Conservation (phyloP, 2,113 vertebrate species). For the Pteronura brasiliensis region DNA sequence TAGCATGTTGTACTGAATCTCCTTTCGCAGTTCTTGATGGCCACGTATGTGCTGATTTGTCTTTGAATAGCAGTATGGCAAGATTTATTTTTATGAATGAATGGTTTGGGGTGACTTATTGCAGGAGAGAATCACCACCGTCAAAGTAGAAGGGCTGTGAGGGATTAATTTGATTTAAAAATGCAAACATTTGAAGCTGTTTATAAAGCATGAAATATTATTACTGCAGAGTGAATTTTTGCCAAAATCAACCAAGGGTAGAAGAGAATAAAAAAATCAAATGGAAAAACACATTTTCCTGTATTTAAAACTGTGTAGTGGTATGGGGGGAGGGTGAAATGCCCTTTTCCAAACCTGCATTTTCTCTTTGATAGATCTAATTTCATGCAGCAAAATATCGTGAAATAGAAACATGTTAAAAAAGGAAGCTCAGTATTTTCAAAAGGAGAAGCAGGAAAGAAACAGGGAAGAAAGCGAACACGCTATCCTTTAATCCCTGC, state of each 20-base stretch:
- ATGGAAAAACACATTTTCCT: neutral
- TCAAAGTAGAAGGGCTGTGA: neutral
- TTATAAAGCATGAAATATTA: slow-evolving; percentile 54
- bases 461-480: neutral
- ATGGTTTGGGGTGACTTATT: slow-evolving; percentile 2
- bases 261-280: slow-evolving; percentile 38
- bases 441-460: neutral
- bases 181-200: slow-evolving; percentile 46
- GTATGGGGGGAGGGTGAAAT: neutral
- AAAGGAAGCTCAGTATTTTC: neutral
- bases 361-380: neutral
- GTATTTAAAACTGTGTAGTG: neutral
- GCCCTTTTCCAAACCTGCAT: neutral
- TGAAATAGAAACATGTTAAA: neutral
- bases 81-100: slow-evolving; percentile 58
- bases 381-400: neutral
- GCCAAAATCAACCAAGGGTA: neutral
- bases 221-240: slow-evolving; percentile 51
- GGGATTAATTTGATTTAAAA: slow-evolving; percentile 59
- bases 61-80: slow-evolving; percentile 25
- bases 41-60: slow-evolving; percentile 4
- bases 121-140: neutral
- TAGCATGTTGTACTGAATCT: neutral
- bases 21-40: slow-evolving; percentile 24
- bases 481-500: neutral